phyloP scores from a whole-genome alignment of 2,113 vertebrate species.

The Xenopus laevis region DNA sequence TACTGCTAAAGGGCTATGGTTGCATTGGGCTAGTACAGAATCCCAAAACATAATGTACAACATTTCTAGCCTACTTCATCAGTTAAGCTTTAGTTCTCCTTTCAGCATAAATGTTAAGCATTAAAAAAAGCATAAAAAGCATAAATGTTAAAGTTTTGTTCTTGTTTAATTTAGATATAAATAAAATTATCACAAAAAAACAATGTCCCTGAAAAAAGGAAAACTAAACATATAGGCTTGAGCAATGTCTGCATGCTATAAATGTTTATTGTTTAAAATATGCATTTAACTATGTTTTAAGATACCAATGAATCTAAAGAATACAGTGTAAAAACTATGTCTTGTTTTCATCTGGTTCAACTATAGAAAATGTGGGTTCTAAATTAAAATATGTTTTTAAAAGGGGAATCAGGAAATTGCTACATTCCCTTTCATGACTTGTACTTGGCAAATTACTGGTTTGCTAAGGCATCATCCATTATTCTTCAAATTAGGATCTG shows the following conservation, averaged over 20 bases:
- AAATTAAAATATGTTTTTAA: conserved; percentile 29
- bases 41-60: too few relatives aligned
- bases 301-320: not conserved
- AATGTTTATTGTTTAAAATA: not conserved
- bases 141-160: too few relatives aligned
- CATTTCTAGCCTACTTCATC: too few relatives aligned
- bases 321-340: not conserved
- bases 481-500: conserved; percentile 32
- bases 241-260: not conserved
- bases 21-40: too few relatives aligned
- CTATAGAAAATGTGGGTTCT: not conserved
- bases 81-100: too few relatives aligned
- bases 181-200: too few relatives aligned
- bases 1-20: too few relatives aligned
- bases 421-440: conserved; percentile 30
- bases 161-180: too few relatives aligned
- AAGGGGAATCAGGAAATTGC: conserved; percentile 30
- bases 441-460: conserved; percentile 35
- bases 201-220: too few relatives aligned
- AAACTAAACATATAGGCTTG: not conserved
- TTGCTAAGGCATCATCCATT: conserved; percentile 30
- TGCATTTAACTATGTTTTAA: not conserved
- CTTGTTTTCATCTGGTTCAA: not conserved
- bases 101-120: too few relatives aligned
- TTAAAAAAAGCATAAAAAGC: too few relatives aligned